Evolutionary conservation across 2,888 invertebrate genomes (phyloP).

Genomic region (Elaeidobius kamerunicus): DNA sequence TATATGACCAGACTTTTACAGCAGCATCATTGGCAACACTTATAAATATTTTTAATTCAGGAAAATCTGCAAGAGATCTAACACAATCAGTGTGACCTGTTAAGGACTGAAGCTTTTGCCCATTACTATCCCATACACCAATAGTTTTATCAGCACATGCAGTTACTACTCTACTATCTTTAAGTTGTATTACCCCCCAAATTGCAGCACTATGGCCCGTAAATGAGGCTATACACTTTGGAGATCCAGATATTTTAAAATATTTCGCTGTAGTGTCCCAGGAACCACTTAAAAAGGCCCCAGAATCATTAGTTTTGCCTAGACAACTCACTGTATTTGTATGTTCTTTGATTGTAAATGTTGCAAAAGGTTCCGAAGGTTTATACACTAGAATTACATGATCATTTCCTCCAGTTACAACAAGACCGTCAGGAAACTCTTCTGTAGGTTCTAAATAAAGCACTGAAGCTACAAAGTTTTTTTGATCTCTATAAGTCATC

Average conservation of each 20-base stretch:
- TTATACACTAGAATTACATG: constrained; percentile 76
- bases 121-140: constrained; percentile 74
- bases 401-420: constrained; percentile 89
- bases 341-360: constrained; percentile 73
- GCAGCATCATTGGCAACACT: constrained; percentile 93
- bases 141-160: constrained; percentile 93
- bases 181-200: constrained; percentile 69
- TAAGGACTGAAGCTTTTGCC: constrained; percentile 62
- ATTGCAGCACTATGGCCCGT: constrained; percentile 80
- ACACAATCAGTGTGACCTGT: constrained; percentile 92
- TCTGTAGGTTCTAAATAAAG: constrained; percentile 70
- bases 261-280: constrained; percentile 90
- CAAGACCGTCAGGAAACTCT: constrained; percentile 70
- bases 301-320: constrained; percentile 50
- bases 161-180: constrained; percentile 65
- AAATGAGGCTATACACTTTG: constrained; percentile 54
- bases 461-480: constrained; percentile 81
- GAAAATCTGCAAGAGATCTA: constrained; percentile 65
- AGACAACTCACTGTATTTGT: constrained; percentile 62
- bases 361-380: constrained; percentile 64
- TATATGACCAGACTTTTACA: constrained; percentile 78
- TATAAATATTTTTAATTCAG: constrained; percentile 72
- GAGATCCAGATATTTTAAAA: constrained; percentile 65
- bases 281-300: constrained; percentile 76
- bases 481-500: constrained; percentile 73